Evolutionary conservation across 2,888 invertebrate species (phyloP).

Genomic region (Sminthurides aquaticus): DNA sequence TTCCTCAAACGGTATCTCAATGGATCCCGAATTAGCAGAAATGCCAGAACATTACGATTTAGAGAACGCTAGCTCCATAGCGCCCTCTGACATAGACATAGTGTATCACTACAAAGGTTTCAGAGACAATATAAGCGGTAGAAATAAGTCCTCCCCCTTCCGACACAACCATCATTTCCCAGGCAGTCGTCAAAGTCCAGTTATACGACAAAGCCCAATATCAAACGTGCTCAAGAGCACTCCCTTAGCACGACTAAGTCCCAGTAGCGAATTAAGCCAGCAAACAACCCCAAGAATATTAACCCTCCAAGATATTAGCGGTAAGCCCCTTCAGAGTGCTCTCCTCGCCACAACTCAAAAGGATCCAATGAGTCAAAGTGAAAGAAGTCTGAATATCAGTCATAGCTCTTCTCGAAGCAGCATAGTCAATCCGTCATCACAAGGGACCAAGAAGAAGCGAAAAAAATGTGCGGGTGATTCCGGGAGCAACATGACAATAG

Average conservation of each 20-base stretch:
- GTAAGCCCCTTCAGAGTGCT: slow-evolving; percentile 82
- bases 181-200: slow-evolving; percentile 38
- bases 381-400: slow-evolving; percentile 82
- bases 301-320: slow-evolving; percentile 88
- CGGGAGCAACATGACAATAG: slow-evolving; percentile 61
- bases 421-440: slow-evolving; percentile 46
- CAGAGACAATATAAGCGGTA: slow-evolving; percentile 55
- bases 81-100: slow-evolving; percentile 93
- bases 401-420: slow-evolving; percentile 55
- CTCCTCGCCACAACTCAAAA: slow-evolving; percentile 79
- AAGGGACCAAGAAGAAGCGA: slow-evolving; percentile 44
- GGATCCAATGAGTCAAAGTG: slow-evolving; percentile 81
- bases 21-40: slow-evolving; percentile 59
- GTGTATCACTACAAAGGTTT: slow-evolving; percentile 92
- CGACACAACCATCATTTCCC: slow-evolving; percentile 41
- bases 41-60: slow-evolving; percentile 89
- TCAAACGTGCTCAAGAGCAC: slow-evolving; percentile 64
- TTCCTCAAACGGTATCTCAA: slow-evolving; percentile 48
- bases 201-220: slow-evolving; percentile 47
- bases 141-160: slow-evolving; percentile 44
- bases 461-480: slow-evolving; percentile 51
- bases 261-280: slow-evolving; percentile 82
- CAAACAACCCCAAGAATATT: slow-evolving; percentile 82
- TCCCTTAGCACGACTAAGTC: slow-evolving; percentile 79
- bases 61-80: slow-evolving; percentile 94